Conservation (phyloP, 2,888 invertebrate species). For the Epirrita christyi region DNA sequence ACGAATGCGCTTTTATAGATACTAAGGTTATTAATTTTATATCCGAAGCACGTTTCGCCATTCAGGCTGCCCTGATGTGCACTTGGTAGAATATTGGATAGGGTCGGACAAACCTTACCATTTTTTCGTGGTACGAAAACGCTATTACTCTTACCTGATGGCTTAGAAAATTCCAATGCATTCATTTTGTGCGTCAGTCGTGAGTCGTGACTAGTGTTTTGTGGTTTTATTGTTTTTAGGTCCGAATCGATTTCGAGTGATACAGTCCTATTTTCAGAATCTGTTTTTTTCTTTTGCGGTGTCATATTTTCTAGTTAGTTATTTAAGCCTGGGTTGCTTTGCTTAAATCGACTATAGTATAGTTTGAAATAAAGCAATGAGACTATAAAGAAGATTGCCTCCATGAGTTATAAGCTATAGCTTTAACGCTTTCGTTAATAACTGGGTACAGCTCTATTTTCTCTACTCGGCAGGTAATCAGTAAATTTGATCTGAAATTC, state of each 20-base stretch:
- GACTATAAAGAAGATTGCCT: conserved; percentile 6
- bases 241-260: too few species aligned
- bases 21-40: conserved; percentile 49
- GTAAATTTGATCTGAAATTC: conserved; percentile 38
- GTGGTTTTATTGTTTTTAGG: conserved; percentile 17
- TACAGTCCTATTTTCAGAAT: too few species aligned
- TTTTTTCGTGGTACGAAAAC: conserved; percentile 50
- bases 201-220: conserved; percentile 34
- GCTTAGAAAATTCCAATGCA: conserved; percentile 60
- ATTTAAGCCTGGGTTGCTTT: neutral
- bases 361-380: conserved; percentile 1
- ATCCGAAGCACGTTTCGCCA: conserved; percentile 61
- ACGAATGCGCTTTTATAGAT: conserved; percentile 44
- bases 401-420: conserved; percentile 13
- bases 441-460: conserved; percentile 20
- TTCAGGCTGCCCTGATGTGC: conserved; percentile 53
- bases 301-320: neutral
- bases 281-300: too few species aligned
- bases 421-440: conserved; percentile 26
- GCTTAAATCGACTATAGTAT: neutral
- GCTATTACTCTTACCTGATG: conserved; percentile 51
- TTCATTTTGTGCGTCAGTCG: conserved; percentile 48
- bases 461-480: conserved; percentile 29
- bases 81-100: conserved; percentile 52
- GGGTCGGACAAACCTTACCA: conserved; percentile 44